phyloP scores from a whole-genome alignment of 2,113 vertebrate species.

The Oncorhynchus gorbuscha region DNA sequence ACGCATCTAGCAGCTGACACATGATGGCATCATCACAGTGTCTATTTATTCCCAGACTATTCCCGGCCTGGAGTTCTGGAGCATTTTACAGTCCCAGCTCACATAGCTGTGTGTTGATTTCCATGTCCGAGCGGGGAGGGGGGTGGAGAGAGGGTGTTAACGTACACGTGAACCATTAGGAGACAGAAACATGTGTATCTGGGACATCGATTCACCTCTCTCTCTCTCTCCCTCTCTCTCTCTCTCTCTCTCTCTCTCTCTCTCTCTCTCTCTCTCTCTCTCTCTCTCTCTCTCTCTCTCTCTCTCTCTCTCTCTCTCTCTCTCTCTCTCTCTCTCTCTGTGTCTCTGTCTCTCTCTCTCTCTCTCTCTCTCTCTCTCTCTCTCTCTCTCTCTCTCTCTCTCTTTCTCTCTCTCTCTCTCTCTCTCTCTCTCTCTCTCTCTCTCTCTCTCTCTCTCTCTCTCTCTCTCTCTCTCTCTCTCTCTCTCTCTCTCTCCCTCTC shows the following conservation, averaged over 20 bases:
- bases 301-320: too few species aligned
- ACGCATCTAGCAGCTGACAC: conserved; percentile 38
- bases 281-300: too few species aligned
- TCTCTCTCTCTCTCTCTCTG: too few species aligned
- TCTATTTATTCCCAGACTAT: conserved; percentile 68
- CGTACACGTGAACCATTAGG: conserved; percentile 24
- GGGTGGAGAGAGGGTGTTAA: conserved; percentile 12
- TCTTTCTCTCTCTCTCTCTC: neutral
- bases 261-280: neutral
- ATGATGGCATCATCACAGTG: conserved; percentile 65
- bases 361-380: neutral
- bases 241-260: neutral
- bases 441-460: neutral
- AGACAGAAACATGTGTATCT: conserved; percentile 20
- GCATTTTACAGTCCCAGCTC: conserved; percentile 40
- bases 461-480: neutral
- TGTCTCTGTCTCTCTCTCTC: neutral
- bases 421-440: neutral
- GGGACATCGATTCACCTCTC: conserved; percentile 28
- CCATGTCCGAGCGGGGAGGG: conserved; percentile 39
- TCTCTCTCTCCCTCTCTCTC: neutral
- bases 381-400: neutral
- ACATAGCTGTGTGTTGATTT: conserved; percentile 58
- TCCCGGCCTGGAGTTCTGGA: conserved; percentile 46
- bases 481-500: neutral